phyloP scores from a whole-genome alignment of 2,888 invertebrate species.

The Lypha dubia region DNA sequence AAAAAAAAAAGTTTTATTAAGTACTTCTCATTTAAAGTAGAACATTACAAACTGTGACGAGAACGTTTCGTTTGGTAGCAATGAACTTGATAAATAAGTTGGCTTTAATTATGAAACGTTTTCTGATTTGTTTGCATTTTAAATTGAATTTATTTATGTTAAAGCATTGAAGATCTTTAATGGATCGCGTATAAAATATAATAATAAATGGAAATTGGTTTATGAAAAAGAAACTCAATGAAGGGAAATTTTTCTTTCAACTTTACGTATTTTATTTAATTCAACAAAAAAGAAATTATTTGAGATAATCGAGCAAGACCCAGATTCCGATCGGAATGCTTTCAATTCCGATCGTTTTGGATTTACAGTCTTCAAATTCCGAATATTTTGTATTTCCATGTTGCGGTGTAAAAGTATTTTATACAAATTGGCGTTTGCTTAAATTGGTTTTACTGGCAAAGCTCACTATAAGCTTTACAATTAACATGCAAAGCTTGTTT shows the following conservation, averaged over 20 bases:
- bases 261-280: not conserved
- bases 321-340: too few relatives aligned
- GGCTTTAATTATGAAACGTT: constrained; percentile 31
- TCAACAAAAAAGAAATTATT: not conserved
- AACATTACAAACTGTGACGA: constrained; percentile 58
- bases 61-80: constrained; percentile 46
- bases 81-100: constrained; percentile 59
- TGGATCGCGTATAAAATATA: constrained; percentile 10
- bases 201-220: constrained; percentile 21
- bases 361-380: too few relatives aligned
- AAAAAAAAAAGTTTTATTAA: constrained; percentile 23
- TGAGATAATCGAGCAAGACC: not conserved
- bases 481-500: too few relatives aligned
- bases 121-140: not conserved
- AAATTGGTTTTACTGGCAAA: too few relatives aligned
- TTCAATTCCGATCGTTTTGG: too few relatives aligned
- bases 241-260: not conserved
- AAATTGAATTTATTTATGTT: constrained; percentile 8
- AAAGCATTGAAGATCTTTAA: constrained; percentile 15
- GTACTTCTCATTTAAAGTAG: constrained; percentile 57
- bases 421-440: too few relatives aligned
- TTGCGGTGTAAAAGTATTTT: too few relatives aligned
- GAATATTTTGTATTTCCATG: too few relatives aligned
- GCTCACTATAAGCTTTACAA: too few relatives aligned
- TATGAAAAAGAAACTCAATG: not conserved